Percentiles rank a stretch among this genome's conserved stretches.
phyloP scores from a whole-genome alignment of 2,888 invertebrate species.

The Leucophenga maculata region DNA sequence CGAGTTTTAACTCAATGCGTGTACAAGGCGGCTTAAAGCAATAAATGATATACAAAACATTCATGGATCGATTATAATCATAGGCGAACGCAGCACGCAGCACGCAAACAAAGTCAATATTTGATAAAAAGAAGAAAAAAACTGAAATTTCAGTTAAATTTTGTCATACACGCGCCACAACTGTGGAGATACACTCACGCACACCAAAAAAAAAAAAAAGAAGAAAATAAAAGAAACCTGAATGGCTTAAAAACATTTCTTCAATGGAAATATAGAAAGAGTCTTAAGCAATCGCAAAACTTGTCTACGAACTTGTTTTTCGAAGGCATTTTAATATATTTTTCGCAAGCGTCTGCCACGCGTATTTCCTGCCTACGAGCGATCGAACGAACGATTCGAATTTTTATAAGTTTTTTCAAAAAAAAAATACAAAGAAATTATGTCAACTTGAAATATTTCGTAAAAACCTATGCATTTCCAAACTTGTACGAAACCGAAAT shows the following conservation, averaged over 20 bases:
- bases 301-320: too few relatives aligned
- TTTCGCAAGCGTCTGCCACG: background rate
- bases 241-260: too few relatives aligned
- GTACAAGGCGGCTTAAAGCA: too few relatives aligned
- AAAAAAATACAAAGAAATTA: slow-evolving; percentile 45
- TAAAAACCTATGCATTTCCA: background rate
- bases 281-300: background rate
- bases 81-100: too few relatives aligned
- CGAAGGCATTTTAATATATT: slow-evolving; percentile 31
- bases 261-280: background rate
- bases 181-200: too few relatives aligned
- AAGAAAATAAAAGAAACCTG: background rate
- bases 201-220: background rate
- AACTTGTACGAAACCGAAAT: slow-evolving; percentile 3
- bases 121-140: too few relatives aligned
- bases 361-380: slow-evolving; percentile 1
- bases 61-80: too few relatives aligned
- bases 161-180: too few relatives aligned
- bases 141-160: too few relatives aligned
- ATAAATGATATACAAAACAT: too few relatives aligned
- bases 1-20: too few relatives aligned
- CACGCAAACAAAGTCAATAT: too few relatives aligned
- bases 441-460: slow-evolving; percentile 42
- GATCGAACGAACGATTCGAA: background rate
- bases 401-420: slow-evolving; percentile 13